Evolutionary conservation across 2,113 vertebrate genomes (phyloP), one percentile per base, ranked within the genome.

Genomic region (Prinia subflava): DNA sequence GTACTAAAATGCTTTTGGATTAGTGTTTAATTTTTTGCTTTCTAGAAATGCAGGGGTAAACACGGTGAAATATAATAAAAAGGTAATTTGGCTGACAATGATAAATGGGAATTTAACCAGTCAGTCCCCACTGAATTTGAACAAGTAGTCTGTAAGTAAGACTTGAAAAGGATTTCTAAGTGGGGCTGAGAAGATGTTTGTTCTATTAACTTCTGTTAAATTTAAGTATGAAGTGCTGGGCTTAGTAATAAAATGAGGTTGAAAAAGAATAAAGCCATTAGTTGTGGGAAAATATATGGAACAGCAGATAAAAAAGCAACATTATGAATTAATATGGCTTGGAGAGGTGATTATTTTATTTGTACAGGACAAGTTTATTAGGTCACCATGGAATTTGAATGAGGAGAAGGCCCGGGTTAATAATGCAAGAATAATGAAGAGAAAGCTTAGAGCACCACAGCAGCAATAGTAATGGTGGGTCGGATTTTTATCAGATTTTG

Each of bases 281-380:
- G 55, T 76, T 96, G n/a, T 92, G 81, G 21, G 85, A 90, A 13
- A 97, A 78, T 12, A 73, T 28, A 95, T 92, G 23, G 71, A 68
- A 10, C 49, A 94, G 28, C 23, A 78, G 19, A 95, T 83, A 33
- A 94, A 70, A 60, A 95, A 71, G 5, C 76, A 83, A n/a, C 18
- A 67, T 62, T 94, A 76, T 30, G 30, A 42, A 39, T 95, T 94
- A 10, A 86, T 92, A 15, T 50, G 30, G 1, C 13, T 79, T 85
- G 52, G 53, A 21, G 64, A 91, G 10, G 33, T 69, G 10, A 75
- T 57, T 20, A 90, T n/a, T 4, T 52, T 42, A 24, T 90, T 96
- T n/a, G 59, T 57, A n/a, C 82, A 46, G 5, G 31, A 92, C 9
- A 92, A 94, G 28, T 87, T 92, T 52, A 87, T 57, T 35, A 62